Conservation (phyloP, 2,113 vertebrate genomes). For the Gallinago jamesoni region DNA sequence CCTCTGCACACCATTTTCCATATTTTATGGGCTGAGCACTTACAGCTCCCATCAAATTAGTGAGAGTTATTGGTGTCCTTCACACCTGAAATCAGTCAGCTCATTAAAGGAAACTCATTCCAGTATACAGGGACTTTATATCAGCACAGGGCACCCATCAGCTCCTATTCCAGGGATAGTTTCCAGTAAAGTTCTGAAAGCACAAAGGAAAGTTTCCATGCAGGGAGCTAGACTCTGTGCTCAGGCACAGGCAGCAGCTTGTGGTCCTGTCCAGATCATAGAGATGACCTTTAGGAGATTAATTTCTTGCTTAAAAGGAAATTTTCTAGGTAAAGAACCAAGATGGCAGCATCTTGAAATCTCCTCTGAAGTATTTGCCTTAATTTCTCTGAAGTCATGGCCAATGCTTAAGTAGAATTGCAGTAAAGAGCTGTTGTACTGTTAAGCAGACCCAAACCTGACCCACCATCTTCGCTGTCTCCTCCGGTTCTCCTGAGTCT, state of each 20-base stretch:
- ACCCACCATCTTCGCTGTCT: not conserved
- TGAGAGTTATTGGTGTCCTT: not conserved
- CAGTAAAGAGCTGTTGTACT: not conserved
- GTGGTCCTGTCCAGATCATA: not conserved
- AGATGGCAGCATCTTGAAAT: not conserved
- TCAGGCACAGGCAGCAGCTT: not conserved
- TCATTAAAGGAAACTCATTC: not conserved
- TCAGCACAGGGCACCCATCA: not conserved
- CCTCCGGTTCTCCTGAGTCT: not conserved
- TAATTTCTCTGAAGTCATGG: not conserved
- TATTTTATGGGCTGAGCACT: not conserved
- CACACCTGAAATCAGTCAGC: not conserved
- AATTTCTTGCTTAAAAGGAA: not conserved
- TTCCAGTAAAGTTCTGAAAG: not conserved
- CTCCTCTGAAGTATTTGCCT: not conserved
- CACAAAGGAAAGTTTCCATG: not conserved
- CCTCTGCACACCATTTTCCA: not conserved
- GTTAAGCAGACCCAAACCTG: not conserved
- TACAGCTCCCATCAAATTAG: not conserved
- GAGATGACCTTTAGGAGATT: not conserved
- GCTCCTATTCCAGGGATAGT: not conserved
- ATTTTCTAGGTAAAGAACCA: not conserved
- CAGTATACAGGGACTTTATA: not conserved
- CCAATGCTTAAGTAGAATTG: not conserved
- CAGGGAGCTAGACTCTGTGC: not conserved